Percentiles rank a stretch among this genome's conserved stretches.
phyloP scores from a whole-genome alignment of 2,888 invertebrate genomes.

The Chromoteleia sp. region DNA sequence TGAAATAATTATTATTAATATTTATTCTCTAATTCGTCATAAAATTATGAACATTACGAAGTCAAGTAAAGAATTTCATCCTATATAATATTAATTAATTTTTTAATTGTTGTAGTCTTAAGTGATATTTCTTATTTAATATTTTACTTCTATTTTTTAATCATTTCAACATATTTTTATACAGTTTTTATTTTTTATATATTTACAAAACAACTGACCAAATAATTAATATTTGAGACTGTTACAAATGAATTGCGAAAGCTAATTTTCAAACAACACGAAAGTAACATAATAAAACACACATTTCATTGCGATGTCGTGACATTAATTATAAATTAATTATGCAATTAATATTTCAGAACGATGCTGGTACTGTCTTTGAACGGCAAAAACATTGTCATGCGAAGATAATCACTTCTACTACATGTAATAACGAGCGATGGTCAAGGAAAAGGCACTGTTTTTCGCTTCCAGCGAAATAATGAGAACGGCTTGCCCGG shows the following conservation, averaged over 20 bases:
- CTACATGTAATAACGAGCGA: slow-evolving; percentile 67
- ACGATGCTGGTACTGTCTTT: slow-evolving; percentile 39
- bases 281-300: neutral
- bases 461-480: slow-evolving; percentile 45
- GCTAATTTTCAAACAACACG: neutral
- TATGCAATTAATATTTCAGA: slow-evolving; percentile 51
- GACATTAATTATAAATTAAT: slow-evolving; percentile 3
- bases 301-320: neutral
- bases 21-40: no score
- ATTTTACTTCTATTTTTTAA: no score
- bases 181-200: no score
- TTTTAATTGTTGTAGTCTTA: no score
- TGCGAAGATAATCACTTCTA: slow-evolving; percentile 76
- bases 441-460: slow-evolving; percentile 50
- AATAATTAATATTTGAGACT: no score
- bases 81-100: no score
- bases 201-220: no score
- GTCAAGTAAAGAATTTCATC: no score
- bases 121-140: no score
- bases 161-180: no score
- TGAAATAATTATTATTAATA: no score
- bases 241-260: neutral
- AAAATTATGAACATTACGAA: no score
- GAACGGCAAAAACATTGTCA: slow-evolving; percentile 59
- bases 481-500: slow-evolving; percentile 29